Evolutionary conservation across 2,888 invertebrate species (phyloP), one percentile per base, ranked within the genome.

Genomic region (Agonopterix subpropinquella): DNA sequence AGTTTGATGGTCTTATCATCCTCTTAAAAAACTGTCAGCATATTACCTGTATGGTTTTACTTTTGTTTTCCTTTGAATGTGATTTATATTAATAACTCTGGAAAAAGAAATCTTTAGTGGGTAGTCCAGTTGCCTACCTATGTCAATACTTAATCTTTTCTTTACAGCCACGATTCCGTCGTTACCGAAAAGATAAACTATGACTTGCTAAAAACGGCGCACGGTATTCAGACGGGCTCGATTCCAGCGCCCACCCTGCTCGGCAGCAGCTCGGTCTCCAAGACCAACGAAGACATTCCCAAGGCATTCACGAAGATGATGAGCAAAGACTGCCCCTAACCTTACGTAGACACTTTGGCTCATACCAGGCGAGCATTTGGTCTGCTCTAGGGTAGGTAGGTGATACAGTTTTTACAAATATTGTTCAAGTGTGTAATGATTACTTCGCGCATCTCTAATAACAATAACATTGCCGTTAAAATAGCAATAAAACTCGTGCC

Each of bases 121-220:
- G 2, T 18, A 18, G 7, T 28, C 18, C 18, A 18, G 18, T 18
- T 18, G 18, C 18, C 18, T 18, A 18, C 18, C 18, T 18, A 18
- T 18, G 18, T 4, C 1, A 2, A 18, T 18, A 18, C 18, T 18
- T 18, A 18, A 18, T 1, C 18, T 18, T 18, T 18, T 18, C 37
- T 54, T 74, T 73, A 11, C 86, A 94, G 95, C 67, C 90, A 95
- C 71, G 98, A 99, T 81, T 98, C 99, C 0, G 90, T 94, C 42
- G 95, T 99, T 9, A 91, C 92, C 0, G 96, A 98, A 58, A 90
- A 89, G 59, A 96, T 98, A 56, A 96, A 96, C 75, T 99, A 97
- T 74, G 98, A 99, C 80, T 85, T 98, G 47, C 79, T 98, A 49
- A 93, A 92, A 71, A 92, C 92, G 47, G 92, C 95, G 44, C 89